These are phyloP conservation scores for Ifrita kowaldi DNA, from an alignment of 2,113 vertebrate species.

Conservation along the genomic window DNA sequence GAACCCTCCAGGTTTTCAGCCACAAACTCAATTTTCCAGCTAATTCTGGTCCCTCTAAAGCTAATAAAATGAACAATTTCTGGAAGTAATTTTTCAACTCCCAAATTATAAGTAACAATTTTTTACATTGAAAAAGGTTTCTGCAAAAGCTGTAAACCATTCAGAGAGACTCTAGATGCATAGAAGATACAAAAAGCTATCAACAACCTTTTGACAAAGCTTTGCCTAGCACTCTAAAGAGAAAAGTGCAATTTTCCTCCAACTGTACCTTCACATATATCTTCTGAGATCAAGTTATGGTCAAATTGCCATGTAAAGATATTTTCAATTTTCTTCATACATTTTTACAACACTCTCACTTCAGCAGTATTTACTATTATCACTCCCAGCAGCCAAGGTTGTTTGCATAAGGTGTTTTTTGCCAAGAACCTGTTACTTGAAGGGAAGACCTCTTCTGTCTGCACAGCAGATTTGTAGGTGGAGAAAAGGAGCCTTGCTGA, in stretches of 20 bases:
- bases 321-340: conserved; percentile 1
- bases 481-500: neutral
- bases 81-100: neutral
- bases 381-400: neutral
- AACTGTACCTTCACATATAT: neutral
- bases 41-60: neutral
- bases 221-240: neutral
- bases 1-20: neutral
- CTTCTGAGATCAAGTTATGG: neutral
- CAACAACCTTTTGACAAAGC: neutral
- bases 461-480: neutral
- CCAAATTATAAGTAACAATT: neutral
- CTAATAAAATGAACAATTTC: neutral
- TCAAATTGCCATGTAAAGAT: neutral
- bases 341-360: neutral
- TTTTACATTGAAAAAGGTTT: neutral
- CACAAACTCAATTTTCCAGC: neutral
- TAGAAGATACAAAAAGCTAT: neutral
- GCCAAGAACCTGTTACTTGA: neutral
- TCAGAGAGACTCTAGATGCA: neutral
- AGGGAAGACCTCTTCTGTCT: conserved; percentile 12
- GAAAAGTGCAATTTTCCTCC: neutral
- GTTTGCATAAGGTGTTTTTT: neutral
- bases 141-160: neutral
- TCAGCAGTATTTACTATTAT: neutral